Conservation (phyloP, 2,797 vertebrate genomes). For the Brachyrhaphis roseni region DNA sequence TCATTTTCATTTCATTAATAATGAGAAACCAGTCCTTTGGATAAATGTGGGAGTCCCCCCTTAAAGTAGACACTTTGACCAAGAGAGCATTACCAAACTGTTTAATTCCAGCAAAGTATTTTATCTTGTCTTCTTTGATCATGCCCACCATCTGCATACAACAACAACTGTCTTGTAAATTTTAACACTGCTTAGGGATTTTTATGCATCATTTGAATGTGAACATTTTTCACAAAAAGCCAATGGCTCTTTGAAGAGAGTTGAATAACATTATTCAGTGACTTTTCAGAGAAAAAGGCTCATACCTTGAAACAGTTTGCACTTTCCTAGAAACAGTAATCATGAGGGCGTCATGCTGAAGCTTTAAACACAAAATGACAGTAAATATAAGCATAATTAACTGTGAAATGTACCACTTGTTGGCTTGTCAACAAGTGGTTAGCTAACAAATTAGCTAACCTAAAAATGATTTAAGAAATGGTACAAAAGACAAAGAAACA, state of each 20-base stretch:
- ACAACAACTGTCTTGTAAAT: slow-evolving; percentile 2
- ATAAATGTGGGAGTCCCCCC: background rate
- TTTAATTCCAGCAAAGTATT: background rate
- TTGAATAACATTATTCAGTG: slow-evolving; percentile 2
- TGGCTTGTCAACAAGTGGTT: background rate
- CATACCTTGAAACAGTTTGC: background rate
- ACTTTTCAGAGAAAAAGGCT: background rate
- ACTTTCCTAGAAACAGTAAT: slow-evolving; percentile 8
- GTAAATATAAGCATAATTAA: background rate
- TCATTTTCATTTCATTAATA: background rate
- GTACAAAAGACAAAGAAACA: background rate
- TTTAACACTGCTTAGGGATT: background rate
- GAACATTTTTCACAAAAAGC: background rate
- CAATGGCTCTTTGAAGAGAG: background rate
- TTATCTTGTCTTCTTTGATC: background rate
- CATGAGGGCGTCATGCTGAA: slow-evolving; percentile 1
- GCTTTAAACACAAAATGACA: background rate
- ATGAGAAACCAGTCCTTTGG: background rate
- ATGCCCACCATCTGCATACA: background rate
- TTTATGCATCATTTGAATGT: background rate
- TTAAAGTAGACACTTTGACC: background rate
- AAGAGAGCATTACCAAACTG: background rate
- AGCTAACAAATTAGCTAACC: background rate
- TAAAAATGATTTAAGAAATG: background rate
- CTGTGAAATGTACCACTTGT: background rate